Conservation (phyloP, 2,797 vertebrate species). For the Buphagus erythrorhynchus region DNA sequence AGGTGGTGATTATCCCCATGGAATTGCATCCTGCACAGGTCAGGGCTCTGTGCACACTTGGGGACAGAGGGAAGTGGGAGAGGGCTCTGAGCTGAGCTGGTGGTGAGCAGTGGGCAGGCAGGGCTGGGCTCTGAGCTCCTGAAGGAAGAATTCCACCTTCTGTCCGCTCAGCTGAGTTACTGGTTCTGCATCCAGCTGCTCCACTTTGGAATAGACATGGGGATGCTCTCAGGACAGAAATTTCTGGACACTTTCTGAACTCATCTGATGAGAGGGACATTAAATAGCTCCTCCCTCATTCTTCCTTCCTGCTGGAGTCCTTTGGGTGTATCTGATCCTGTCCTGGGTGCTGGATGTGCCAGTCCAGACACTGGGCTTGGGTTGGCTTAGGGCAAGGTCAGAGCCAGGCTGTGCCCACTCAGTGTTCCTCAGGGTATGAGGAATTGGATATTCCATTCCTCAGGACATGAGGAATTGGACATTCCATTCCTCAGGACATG, state of each 20-base stretch:
- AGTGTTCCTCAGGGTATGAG: accelerated
- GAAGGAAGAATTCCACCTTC: accelerated
- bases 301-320: too few species aligned
- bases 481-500: too few species aligned
- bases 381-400: neutral
- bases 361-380: neutral
- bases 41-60: neutral
- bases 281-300: neutral
- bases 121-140: neutral
- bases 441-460: too few species aligned
- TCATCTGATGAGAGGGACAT: neutral
- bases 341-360: neutral
- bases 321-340: neutral
- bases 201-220: neutral
- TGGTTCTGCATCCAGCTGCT: neutral
- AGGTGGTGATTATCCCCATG: neutral
- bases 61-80: neutral
- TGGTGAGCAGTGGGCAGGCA: neutral
- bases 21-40: neutral
- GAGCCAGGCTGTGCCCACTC: neutral
- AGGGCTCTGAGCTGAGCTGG: neutral
- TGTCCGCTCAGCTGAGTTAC: neutral
- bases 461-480: too few species aligned
- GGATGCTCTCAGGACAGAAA: neutral
- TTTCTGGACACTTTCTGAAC: neutral